These are phyloP conservation scores for Piscicola geometra DNA, from an alignment of 2,888 invertebrate genomes.

Conservation along the genomic window DNA sequence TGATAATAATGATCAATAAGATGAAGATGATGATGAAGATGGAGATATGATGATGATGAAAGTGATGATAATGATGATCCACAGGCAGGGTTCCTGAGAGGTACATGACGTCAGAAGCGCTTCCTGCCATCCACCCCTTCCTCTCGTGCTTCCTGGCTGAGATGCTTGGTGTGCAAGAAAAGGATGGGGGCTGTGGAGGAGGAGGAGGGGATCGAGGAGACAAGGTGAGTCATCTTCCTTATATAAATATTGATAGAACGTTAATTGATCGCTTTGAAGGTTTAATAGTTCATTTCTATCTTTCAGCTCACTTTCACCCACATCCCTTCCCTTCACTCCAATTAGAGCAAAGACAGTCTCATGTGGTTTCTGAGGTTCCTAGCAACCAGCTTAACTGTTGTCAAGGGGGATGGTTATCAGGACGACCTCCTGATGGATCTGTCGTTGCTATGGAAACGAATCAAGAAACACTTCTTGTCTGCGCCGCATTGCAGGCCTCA, in stretches of 20 bases:
- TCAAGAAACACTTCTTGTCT: slow-evolving; percentile 14
- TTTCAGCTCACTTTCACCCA: too few relatives aligned
- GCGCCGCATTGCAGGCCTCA: not conserved
- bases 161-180: not conserved
- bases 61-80: too few relatives aligned
- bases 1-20: not conserved
- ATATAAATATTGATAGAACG: too few relatives aligned
- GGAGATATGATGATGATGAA: too few relatives aligned
- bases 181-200: too few relatives aligned
- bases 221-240: too few relatives aligned
- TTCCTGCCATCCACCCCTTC: slow-evolving; percentile 7
- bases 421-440: slow-evolving; percentile 28
- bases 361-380: not conserved
- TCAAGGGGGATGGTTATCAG: not conserved
- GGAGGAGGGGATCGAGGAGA: too few relatives aligned
- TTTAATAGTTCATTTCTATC: too few relatives aligned
- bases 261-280: too few relatives aligned
- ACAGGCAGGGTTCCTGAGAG: not conserved
- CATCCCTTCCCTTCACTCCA: too few relatives aligned
- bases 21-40: too few relatives aligned
- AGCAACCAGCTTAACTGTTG: not conserved
- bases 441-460: slow-evolving; percentile 7
- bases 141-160: not conserved
- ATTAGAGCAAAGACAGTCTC: not conserved
- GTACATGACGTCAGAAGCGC: not conserved